phyloP scores from a whole-genome alignment of 1,140 invertebrate genomes.

The Diorhabda elongata region DNA sequence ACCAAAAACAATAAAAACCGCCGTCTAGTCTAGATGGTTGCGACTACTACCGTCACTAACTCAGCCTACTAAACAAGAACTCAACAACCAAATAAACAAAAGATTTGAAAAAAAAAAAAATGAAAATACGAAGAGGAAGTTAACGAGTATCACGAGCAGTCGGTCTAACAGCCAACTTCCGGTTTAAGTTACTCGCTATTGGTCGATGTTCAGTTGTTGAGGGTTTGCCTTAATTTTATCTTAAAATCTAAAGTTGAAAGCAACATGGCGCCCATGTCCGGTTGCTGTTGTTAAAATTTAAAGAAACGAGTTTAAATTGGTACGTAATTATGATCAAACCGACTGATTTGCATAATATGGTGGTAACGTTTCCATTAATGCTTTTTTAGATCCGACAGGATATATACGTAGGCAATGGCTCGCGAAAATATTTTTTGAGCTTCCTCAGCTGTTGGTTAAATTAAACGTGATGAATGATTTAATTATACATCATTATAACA shows the following conservation, averaged over 20 bases:
- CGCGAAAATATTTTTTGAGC: too few relatives aligned
- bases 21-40: not conserved
- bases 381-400: too few relatives aligned
- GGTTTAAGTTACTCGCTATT: not conserved
- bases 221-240: not conserved
- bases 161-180: not conserved
- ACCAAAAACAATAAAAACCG: slow-evolving; percentile 1
- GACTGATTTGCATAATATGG: not conserved
- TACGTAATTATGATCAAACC: not conserved
- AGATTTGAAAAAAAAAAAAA: not conserved
- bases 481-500: too few relatives aligned
- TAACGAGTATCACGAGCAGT: not conserved
- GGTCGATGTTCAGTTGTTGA: not conserved
- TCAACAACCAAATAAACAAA: slow-evolving; percentile 1
- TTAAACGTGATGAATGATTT: too few relatives aligned
- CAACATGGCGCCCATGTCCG: not conserved
- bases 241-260: slow-evolving; percentile 1
- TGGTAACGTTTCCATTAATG: too few relatives aligned
- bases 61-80: not conserved
- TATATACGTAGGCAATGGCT: too few relatives aligned
- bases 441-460: too few relatives aligned
- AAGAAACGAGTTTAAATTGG: not conserved
- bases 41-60: not conserved
- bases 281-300: not conserved
- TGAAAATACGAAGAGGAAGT: slow-evolving; percentile 2